Percentiles rank a stretch among this genome's conserved stretches.
phyloP scores from a whole-genome alignment of 2,113 vertebrate genomes.

The Cryptoleucopteryx plumbea region DNA sequence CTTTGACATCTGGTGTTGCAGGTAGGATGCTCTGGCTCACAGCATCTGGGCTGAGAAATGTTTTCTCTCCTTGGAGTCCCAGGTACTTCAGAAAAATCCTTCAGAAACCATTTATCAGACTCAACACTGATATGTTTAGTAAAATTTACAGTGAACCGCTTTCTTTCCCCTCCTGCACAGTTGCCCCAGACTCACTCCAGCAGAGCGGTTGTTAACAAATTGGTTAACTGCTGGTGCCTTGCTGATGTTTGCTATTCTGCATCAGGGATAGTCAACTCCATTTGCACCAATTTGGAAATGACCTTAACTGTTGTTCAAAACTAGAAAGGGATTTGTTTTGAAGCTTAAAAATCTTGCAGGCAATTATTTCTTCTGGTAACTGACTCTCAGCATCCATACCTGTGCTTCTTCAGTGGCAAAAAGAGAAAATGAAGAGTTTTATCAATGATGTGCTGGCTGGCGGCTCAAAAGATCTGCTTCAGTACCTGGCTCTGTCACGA shows the following conservation, averaged over 20 bases:
- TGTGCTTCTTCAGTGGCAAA: neutral
- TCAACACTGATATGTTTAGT: neutral
- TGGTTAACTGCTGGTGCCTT: constrained; percentile 21
- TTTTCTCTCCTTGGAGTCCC: constrained; percentile 16
- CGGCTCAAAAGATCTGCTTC: neutral
- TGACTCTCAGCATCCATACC: neutral
- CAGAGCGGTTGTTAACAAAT: constrained; percentile 47
- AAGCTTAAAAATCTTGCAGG: neutral
- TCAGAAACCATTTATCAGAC: constrained; percentile 40
- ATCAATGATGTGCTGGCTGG: neutral
- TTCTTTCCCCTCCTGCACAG: neutral
- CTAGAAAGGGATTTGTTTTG: neutral
- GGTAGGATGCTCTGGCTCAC: neutral
- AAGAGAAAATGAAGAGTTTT: neutral
- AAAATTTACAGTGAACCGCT: neutral
- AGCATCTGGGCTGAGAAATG: constrained; percentile 58
- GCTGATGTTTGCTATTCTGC: constrained; percentile 43
- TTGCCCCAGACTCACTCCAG: constrained; percentile 12
- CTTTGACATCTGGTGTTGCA: constrained; percentile 1
- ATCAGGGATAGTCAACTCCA: neutral
- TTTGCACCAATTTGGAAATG: neutral
- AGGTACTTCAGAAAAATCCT: constrained; percentile 28
- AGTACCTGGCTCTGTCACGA: neutral
- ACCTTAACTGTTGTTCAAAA: neutral
- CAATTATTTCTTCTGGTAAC: neutral